Base-by-base conservation (phyloP, 2,797 vertebrate genomes). In the Thunnus albacares region DNA sequence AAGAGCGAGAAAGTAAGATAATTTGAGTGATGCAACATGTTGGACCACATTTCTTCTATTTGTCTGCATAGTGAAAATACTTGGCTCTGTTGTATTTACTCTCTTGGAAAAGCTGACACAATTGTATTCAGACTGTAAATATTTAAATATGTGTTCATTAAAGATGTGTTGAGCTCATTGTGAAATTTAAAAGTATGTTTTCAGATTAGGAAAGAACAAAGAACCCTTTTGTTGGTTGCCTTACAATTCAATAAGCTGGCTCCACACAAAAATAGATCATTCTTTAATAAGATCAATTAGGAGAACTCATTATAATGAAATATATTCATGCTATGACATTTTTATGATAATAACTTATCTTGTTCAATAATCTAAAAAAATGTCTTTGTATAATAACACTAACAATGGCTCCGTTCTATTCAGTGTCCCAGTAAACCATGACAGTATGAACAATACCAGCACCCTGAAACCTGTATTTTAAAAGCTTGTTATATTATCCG, bases 141-240 rank as follows among this genome's bases (percentile, higher is more conserved):
- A 88, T 78, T 85, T 77, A 70, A 75, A 52, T 58, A 77, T 64
- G n/a, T 88, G 63, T 69, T 75, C 45, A 87, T 77, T 87, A 71
- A 89, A 77, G 38, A 64, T 55, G 3, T 41, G 53, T 64, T 49
- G 56, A 38, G 7, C 45, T 82, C 18, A 60, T 47, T 28, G 6
- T 77, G 24, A 18, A 69, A 28, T 14, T 41, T 18, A 20, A 33
- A 51, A 20, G 0, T 20, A 15, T 80, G 69, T 52, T 49, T 26
- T 66, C 47, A 6, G 11, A 33, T 57, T 5, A 64, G 12, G 11
- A 49, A n/a, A 58, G 6, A 58, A 47, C 3, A 17, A 41, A 33
- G 18, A 2, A 18, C 4, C 4, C 3, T 73, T 12, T 62, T 67
- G 20, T 53, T 56, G 53, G 65, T 22, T 63, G 57, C 13, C 12